These are phyloP conservation scores for Machaerirhynchus nigripectus DNA, from an alignment of 2,113 vertebrate species.

Conservation along the genomic window DNA sequence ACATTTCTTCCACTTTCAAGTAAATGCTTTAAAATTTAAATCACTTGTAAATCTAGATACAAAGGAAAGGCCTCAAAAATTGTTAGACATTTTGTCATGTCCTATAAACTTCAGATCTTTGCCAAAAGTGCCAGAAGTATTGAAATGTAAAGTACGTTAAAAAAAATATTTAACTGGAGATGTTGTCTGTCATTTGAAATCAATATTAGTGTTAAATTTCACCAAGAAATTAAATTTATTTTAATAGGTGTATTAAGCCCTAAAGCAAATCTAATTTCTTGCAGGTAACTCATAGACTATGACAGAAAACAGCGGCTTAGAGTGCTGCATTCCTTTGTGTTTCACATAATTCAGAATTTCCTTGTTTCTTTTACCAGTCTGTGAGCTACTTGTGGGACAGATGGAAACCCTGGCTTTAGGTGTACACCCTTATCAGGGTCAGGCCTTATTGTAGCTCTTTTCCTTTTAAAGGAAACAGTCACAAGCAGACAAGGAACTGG, in stretches of 20 bases:
- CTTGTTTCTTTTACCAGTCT: not conserved
- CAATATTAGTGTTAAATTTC: not conserved
- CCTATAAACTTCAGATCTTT: not conserved
- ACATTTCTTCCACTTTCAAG: not conserved
- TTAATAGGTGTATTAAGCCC: not conserved
- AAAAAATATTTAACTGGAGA: not conserved
- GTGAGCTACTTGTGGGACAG: not conserved
- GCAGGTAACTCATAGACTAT: not conserved
- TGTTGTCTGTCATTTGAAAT: not conserved
- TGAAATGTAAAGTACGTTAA: not conserved
- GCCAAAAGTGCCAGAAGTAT: not conserved
- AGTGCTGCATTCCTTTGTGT: not conserved
- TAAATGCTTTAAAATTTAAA: not conserved
- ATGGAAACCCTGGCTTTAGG: rapidly evolving
- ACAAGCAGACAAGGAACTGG: rapidly evolving
- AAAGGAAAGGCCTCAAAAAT: not conserved
- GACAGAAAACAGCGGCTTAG: not conserved
- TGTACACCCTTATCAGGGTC: rapidly evolving
- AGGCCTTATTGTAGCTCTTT: not conserved
- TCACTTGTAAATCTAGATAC: not conserved
- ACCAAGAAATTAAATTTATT: not conserved
- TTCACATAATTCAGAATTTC: not conserved
- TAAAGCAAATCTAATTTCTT: not conserved
- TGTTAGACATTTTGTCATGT: not conserved
- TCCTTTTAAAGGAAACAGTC: not conserved